Conservation (phyloP, 1,140 invertebrate species). For the Anastrepha obliqua region DNA sequence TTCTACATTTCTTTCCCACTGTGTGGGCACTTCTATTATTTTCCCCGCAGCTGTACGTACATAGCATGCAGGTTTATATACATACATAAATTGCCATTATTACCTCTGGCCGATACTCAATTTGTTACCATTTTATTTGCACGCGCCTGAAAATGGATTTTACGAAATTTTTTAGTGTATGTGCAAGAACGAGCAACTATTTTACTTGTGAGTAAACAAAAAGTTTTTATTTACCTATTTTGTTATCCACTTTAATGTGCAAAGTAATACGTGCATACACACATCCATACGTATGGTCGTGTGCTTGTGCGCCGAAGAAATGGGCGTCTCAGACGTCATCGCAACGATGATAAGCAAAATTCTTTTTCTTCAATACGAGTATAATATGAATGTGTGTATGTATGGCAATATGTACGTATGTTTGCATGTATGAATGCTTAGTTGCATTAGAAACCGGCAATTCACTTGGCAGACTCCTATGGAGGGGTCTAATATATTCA, state of each 20-base stretch:
- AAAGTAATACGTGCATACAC: background rate
- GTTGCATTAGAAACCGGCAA: background rate
- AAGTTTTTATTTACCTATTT: too few species aligned
- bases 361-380: background rate
- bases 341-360: background rate
- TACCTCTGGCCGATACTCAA: background rate
- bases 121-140: background rate
- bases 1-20: too few species aligned
- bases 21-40: too few species aligned
- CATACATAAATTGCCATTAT: too few species aligned
- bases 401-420: too few species aligned
- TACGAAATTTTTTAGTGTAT: background rate
- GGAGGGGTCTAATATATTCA: background rate
- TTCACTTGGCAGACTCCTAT: background rate
- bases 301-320: background rate
- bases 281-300: background rate
- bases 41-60: too few species aligned
- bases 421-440: background rate
- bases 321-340: background rate
- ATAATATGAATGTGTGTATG: too few species aligned
- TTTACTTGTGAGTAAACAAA: too few species aligned
- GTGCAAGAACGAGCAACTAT: background rate
- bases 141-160: background rate
- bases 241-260: too few species aligned
- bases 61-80: too few species aligned